Base-by-base conservation (phyloP, 1,140 invertebrate species). In the Drosophila pseudoananassae region DNA sequence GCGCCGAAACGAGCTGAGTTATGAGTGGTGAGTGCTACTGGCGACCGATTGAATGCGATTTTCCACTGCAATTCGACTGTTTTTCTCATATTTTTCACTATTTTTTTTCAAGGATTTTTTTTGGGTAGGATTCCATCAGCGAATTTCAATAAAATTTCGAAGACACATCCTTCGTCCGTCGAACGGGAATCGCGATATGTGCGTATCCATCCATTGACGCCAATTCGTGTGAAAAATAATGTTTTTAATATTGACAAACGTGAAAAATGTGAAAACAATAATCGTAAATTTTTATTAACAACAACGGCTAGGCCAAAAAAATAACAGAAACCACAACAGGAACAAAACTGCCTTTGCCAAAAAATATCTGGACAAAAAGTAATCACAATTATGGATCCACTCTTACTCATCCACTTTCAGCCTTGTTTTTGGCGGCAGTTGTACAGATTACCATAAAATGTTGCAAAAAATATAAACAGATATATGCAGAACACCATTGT, bases 181-280 rank as follows among this genome's bases (percentile, higher is more conserved):
- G 27, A 40, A 12, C 46, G 17, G 38, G 36, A 17, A 63, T 63
- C 57, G 50, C 68, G 54, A 73, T 66, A 56, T 60, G 64, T 49
- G 61, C 76, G 59, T 59, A 54, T 50, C 45, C 57, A 54, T 58
- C 59, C 73, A 73, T 70, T 87, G 83, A 82, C 51, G 71, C 72
- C 69, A 82, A 88, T 88, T 88, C 83, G 79, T 56, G 60, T 84
- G 84, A 83, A 88, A 88, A 82, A 83, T 89, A 89, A 89, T 89
- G 84, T 88, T 90, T 90, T 90, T 81, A 84, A 90, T 90, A 90
- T 90, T 88, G 88, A 68, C 88, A 77, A 56, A 76, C 83, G 78
- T 90, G 88, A 90, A 69, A 90, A 89, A 90, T 90, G 88, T 78
- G 88, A 78, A 90, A 90, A 90, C 88, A 90, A 90, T 90, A 90